phyloP scores from a whole-genome alignment of 2,113 vertebrate species.

The Carassius carassius region DNA sequence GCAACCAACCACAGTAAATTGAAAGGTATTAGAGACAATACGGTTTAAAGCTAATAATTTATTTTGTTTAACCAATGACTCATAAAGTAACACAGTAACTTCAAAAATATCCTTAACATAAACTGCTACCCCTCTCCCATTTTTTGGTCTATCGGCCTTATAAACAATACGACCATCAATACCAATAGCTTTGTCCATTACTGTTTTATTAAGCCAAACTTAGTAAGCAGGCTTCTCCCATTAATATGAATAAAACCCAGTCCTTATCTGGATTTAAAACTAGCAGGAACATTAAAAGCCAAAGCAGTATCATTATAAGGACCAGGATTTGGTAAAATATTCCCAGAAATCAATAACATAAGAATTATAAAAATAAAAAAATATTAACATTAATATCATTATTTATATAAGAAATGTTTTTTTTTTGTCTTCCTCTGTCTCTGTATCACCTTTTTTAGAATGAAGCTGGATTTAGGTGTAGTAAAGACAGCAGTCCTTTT shows the following conservation, averaged over 20 bases:
- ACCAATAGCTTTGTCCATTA: no score
- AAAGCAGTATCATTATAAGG: not conserved
- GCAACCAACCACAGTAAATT: no score
- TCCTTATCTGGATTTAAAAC: not conserved
- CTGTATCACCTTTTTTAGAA: constrained; percentile 66
- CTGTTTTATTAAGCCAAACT: no score
- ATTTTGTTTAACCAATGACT: not conserved
- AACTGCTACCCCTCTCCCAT: no score
- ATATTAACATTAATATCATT: not conserved
- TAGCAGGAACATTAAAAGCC: not conserved
- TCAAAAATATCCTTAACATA: no score
- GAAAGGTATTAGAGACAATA: not conserved
- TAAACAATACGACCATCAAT: no score
- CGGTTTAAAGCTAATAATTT: not conserved
- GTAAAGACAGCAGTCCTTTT: constrained; percentile 82
- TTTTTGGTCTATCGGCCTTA: no score
- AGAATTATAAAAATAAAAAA: constrained; percentile 6
- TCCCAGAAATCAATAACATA: not conserved
- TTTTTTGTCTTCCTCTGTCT: not conserved
- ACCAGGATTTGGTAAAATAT: not conserved
- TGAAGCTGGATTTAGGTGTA: constrained; percentile 87
- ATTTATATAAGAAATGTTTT: not conserved
- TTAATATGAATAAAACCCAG: not conserved
- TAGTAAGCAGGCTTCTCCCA: not conserved
- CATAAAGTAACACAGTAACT: no score